Evolutionary conservation across 2,113 vertebrate species (phyloP).

Genomic region (Tonatia bakeri): DNA sequence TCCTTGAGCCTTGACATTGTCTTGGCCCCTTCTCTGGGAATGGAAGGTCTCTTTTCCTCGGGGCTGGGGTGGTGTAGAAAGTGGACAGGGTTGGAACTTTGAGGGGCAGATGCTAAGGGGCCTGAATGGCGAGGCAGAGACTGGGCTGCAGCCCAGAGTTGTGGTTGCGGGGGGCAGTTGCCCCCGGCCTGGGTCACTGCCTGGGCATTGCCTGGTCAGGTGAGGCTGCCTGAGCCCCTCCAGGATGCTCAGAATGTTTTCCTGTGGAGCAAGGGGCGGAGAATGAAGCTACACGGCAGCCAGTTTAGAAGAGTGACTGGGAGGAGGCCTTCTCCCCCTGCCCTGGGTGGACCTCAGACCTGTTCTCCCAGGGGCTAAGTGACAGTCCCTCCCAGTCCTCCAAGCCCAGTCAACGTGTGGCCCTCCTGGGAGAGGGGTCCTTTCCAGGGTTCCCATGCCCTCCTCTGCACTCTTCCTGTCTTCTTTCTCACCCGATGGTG

Average conservation of each 20-base stretch:
- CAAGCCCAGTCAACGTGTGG: accelerated
- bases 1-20: not conserved
- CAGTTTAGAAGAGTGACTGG: not conserved
- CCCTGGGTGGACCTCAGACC: not conserved
- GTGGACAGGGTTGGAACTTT: not conserved
- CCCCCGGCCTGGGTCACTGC: accelerated
- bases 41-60: not conserved
- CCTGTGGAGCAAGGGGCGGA: not conserved
- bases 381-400: not conserved
- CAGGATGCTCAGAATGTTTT: not conserved
- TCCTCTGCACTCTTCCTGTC: not conserved
- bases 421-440: not conserved
- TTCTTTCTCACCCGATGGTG: not conserved
- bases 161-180: not conserved
- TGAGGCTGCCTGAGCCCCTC: not conserved
- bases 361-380: not conserved
- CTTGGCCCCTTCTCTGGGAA: not conserved
- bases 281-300: not conserved
- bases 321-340: not conserved
- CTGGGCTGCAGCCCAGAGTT: not conserved
- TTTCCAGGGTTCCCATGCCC: not conserved
- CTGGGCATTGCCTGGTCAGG: not conserved
- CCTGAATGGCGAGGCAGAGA: accelerated
- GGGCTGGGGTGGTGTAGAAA: not conserved
- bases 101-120: not conserved